These are phyloP conservation scores for Tinamus guttatus DNA, from an alignment of 2,113 vertebrate genomes.

Conservation along the genomic window DNA sequence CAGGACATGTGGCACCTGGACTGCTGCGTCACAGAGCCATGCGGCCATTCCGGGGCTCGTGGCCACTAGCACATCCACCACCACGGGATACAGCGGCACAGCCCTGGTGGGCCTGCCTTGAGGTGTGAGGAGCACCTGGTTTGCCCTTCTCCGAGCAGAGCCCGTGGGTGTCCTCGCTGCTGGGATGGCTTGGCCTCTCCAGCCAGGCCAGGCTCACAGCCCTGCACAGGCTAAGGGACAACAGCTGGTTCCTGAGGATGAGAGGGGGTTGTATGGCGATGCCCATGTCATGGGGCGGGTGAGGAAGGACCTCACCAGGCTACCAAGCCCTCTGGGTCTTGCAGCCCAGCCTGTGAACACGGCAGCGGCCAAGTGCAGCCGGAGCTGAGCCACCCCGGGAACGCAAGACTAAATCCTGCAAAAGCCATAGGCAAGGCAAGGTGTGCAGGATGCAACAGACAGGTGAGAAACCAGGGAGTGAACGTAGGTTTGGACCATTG, in stretches of 20 bases:
- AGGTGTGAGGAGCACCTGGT: background rate
- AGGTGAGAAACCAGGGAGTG: rapidly evolving
- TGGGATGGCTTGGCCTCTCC: background rate
- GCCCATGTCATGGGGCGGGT: background rate
- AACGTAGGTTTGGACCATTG: background rate
- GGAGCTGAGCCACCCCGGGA: background rate
- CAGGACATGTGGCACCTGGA: background rate
- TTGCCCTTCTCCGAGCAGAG: background rate
- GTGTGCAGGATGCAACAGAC: too few relatives aligned
- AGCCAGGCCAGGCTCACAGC: background rate
- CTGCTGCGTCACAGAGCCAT: background rate
- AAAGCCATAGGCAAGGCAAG: background rate
- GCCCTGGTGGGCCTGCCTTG: rapidly evolving
- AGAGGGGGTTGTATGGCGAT: rapidly evolving
- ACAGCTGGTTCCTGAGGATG: rapidly evolving
- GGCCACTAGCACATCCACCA: too few relatives aligned
- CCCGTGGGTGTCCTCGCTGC: too few relatives aligned
- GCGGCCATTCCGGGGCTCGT: background rate
- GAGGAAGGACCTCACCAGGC: background rate
- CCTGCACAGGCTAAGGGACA: rapidly evolving
- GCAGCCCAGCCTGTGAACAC: rapidly evolving
- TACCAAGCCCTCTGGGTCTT: rapidly evolving
- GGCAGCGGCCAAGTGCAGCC: rapidly evolving
- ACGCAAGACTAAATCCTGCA: rapidly evolving
- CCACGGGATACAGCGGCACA: background rate